Conservation (phyloP, 2,113 vertebrate genomes). For the Ctenomys sociabilis region DNA sequence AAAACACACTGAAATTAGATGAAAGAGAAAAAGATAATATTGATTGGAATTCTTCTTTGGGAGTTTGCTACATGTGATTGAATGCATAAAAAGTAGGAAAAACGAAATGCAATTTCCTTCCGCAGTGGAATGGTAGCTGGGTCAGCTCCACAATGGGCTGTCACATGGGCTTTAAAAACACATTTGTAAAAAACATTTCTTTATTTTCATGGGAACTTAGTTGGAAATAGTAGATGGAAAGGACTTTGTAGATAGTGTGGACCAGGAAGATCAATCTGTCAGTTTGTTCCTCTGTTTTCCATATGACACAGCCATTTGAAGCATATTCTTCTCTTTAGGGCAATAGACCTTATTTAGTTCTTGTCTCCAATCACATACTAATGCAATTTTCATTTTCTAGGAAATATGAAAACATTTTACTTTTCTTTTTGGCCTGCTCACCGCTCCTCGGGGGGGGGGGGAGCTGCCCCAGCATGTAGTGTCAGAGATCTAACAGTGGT, state of each 20-base stretch:
- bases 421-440: neutral
- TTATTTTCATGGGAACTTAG: neutral
- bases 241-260: neutral
- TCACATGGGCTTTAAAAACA: neutral
- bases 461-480: no score
- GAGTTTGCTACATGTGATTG: neutral
- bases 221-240: neutral
- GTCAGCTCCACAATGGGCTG: neutral
- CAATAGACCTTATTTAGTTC: neutral
- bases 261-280: neutral
- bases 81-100: neutral
- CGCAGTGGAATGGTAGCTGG: neutral
- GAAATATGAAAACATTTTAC: neutral
- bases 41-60: neutral
- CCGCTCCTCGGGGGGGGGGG: rapidly evolving
- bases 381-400: neutral
- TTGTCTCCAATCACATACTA: neutral
- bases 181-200: neutral
- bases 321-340: rapidly evolving
- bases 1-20: neutral
- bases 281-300: neutral
- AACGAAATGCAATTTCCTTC: neutral
- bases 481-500: no score
- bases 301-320: neutral
- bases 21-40: neutral